phyloP scores from a whole-genome alignment of 2,888 invertebrate genomes.

The Venustoraphidia nigricollis region DNA sequence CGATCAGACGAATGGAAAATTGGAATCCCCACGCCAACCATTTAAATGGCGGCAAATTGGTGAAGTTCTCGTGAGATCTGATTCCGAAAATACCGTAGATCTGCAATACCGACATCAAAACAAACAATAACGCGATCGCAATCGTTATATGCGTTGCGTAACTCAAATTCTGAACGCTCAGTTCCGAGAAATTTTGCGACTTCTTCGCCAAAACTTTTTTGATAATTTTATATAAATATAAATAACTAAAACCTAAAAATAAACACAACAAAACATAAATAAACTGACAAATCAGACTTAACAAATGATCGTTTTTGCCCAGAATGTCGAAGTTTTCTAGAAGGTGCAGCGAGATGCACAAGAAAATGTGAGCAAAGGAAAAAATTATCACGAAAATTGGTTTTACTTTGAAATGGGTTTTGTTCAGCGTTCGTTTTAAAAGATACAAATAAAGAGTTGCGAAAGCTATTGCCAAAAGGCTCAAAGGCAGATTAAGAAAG shows the following conservation, averaged over 20 bases:
- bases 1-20: conserved; percentile 67
- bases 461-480: conserved; percentile 79
- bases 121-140: conserved; percentile 70
- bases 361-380: conserved; percentile 59
- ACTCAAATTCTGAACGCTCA: conserved; percentile 59
- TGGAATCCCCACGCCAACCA: conserved; percentile 93
- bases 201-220: conserved; percentile 59
- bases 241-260: conserved; percentile 68
- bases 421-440: conserved; percentile 55
- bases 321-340: conserved; percentile 38
- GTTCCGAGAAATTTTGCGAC: conserved; percentile 63
- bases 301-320: conserved; percentile 28
- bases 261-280: conserved; percentile 76
- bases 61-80: conserved; percentile 28
- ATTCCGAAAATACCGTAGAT: conserved; percentile 65
- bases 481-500: conserved; percentile 70
- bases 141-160: conserved; percentile 83
- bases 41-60: conserved; percentile 48
- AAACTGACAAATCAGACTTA: conserved; percentile 67
- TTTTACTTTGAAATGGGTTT: conserved; percentile 51
- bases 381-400: conserved; percentile 65
- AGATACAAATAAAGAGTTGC: conserved; percentile 75
- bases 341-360: conserved; percentile 73
- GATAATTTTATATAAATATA: conserved; percentile 67
- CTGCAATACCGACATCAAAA: conserved; percentile 68